phyloP scores from a whole-genome alignment of 1,140 invertebrate species.

The Pomacea maculata region DNA sequence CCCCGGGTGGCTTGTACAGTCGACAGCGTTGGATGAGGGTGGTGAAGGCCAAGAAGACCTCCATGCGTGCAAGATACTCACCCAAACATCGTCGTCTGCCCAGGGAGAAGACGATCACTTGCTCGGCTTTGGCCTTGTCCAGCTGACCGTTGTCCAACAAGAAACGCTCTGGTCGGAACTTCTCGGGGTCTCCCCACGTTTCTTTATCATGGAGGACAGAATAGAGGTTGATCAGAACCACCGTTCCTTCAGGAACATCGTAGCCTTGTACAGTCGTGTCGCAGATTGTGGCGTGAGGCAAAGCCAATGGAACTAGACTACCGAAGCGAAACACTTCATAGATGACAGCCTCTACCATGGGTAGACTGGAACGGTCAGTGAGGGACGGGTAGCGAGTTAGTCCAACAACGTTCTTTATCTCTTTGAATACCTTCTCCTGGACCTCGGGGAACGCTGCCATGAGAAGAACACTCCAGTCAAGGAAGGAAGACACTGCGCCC shows the following conservation, averaged over 20 bases:
- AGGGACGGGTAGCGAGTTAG: background rate
- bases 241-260: slow-evolving; percentile 52
- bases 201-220: slow-evolving; percentile 47
- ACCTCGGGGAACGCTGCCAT: slow-evolving; percentile 22
- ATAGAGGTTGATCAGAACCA: slow-evolving; percentile 57
- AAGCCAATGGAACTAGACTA: background rate
- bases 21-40: slow-evolving; percentile 33
- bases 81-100: slow-evolving; percentile 38
- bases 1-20: slow-evolving; percentile 22
- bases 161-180: slow-evolving; percentile 81
- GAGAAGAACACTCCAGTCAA: slow-evolving; percentile 66
- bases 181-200: slow-evolving; percentile 75
- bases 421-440: slow-evolving; percentile 53
- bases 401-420: slow-evolving; percentile 27
- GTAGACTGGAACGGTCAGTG: slow-evolving; percentile 22
- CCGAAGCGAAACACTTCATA: slow-evolving; percentile 1
- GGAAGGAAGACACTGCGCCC: slow-evolving; percentile 84
- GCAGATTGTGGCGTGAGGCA: slow-evolving; percentile 39
- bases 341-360: slow-evolving; percentile 27
- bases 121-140: slow-evolving; percentile 26
- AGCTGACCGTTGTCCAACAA: slow-evolving; percentile 73
- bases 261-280: slow-evolving; percentile 54
- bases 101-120: slow-evolving; percentile 23
- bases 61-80: slow-evolving; percentile 34
- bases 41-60: slow-evolving; percentile 39